A percentile compares a stretch with the other conserved stretches of the same genome.
Evolutionary conservation across 2,797 vertebrate genomes (phyloP).

Genomic region (Brachyrhaphis roseni): DNA sequence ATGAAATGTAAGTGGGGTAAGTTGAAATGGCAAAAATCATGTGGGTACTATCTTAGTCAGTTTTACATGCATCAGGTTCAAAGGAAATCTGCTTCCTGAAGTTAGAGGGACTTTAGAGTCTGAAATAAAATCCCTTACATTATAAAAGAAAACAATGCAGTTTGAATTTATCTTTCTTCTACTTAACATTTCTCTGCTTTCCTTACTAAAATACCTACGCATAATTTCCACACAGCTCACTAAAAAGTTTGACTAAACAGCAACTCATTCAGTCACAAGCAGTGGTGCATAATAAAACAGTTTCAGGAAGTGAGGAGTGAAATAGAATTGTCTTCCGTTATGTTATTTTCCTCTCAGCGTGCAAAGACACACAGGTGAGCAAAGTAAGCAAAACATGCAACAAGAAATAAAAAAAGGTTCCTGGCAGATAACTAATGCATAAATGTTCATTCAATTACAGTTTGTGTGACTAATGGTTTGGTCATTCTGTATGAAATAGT

Average conservation of each 20-base stretch:
- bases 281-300: constrained; percentile 51
- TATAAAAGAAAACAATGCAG: neutral
- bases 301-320: constrained; percentile 60
- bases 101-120: neutral
- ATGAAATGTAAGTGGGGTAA: no score
- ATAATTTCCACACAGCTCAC: constrained; percentile 44
- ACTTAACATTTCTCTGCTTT: constrained; percentile 39
- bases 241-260: constrained; percentile 51
- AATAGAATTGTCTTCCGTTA: constrained; percentile 47
- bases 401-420: constrained; percentile 54
- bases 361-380: constrained; percentile 22
- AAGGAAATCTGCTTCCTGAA: neutral
- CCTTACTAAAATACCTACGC: constrained; percentile 28
- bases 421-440: constrained; percentile 52
- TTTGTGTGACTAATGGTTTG: constrained; percentile 58
- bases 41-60: neutral
- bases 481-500: constrained; percentile 65
- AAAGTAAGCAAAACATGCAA: constrained; percentile 28
- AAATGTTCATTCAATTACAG: constrained; percentile 63
- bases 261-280: constrained; percentile 68
- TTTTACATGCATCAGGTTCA: neutral
- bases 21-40: neutral
- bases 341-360: constrained; percentile 50
- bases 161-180: constrained; percentile 41
- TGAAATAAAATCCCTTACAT: neutral